These are phyloP conservation scores for Lepus americanus DNA, from an alignment of 2,113 vertebrate genomes.

Conservation along the genomic window DNA sequence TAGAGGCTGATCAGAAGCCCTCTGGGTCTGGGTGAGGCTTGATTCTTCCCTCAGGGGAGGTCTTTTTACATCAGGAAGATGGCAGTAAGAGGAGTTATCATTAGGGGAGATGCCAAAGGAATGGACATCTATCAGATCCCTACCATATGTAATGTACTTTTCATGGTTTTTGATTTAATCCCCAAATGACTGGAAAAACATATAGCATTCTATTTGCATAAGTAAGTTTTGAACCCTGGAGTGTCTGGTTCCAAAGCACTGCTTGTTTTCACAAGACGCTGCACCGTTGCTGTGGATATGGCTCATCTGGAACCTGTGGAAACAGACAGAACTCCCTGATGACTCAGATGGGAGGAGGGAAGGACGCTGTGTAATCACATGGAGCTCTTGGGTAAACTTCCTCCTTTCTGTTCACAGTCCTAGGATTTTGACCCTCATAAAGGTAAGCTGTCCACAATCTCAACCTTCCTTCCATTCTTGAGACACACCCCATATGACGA, in stretches of 20 bases:
- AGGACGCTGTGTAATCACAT: neutral
- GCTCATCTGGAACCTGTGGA: neutral
- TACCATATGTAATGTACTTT: rapidly evolving
- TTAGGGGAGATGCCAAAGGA: neutral
- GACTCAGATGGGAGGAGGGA: neutral
- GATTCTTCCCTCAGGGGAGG: neutral
- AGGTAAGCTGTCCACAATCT: neutral
- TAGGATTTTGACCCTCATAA: slow-evolving; percentile 8
- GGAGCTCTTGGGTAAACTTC: neutral
- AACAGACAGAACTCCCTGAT: neutral
- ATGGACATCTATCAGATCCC: neutral
- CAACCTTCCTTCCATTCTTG: neutral
- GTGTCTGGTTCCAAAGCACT: neutral
- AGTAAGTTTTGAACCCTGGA: neutral
- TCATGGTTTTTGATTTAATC: neutral
- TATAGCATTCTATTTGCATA: neutral
- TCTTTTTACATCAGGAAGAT: neutral
- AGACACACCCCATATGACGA: neutral
- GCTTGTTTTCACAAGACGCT: neutral
- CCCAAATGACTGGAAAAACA: neutral
- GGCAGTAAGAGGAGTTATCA: neutral
- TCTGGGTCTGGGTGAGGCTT: neutral
- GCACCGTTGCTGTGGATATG: neutral
- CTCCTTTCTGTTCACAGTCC: neutral
- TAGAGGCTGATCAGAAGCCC: neutral